These are phyloP conservation scores for Coccyzus lansbergi DNA, from an alignment of 2,797 vertebrate genomes.

Conservation along the genomic window DNA sequence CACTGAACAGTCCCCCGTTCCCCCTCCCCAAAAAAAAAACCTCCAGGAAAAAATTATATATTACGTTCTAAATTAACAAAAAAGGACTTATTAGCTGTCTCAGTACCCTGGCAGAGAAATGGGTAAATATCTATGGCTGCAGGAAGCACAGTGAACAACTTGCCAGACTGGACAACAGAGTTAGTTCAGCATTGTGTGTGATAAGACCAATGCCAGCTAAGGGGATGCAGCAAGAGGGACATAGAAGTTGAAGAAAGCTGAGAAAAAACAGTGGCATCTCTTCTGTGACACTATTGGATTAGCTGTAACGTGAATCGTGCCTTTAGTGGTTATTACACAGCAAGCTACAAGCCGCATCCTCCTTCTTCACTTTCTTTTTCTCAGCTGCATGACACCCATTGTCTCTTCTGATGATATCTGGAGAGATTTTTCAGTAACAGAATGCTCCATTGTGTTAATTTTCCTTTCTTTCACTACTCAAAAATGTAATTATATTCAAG, in stretches of 20 bases:
- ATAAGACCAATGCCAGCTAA: background rate
- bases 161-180: background rate
- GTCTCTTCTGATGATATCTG: background rate
- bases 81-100: background rate
- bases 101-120: background rate
- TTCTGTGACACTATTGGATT: background rate
- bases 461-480: constrained; percentile 5
- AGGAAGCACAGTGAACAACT: background rate
- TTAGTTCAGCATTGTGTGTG: background rate
- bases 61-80: background rate
- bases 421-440: background rate
- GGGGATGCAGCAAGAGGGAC: background rate
- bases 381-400: background rate
- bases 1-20: too few relatives aligned
- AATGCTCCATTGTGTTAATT: background rate
- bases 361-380: background rate
- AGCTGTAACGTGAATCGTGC: background rate
- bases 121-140: background rate
- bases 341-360: background rate
- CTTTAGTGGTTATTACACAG: background rate
- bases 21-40: too few relatives aligned
- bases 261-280: background rate
- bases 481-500: background rate
- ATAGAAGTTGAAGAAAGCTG: background rate
- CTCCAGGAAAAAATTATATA: background rate